Base-by-base conservation (phyloP, 2,888 invertebrate genomes). In the Lasiommata megera region DNA sequence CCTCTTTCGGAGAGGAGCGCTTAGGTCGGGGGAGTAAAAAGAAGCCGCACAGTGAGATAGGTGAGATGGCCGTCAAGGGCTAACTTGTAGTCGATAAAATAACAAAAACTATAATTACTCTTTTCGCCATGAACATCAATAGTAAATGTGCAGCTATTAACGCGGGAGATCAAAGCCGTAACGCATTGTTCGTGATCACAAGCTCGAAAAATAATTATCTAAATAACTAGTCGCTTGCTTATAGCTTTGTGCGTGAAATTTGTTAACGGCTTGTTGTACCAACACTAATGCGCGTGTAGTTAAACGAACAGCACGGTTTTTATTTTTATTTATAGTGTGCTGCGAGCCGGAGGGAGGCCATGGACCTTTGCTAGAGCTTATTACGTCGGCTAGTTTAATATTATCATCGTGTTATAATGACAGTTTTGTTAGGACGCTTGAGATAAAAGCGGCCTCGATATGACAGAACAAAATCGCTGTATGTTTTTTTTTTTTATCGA, bases 171-270 rank as follows among this genome's bases (percentile, higher is more conserved):
- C 75, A 75, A 76, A 67, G 69, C 70, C 71, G 74, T 67, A 73
- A 76, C 74, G 71, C 73, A 77, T 77, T 80, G 80, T 79, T 72
- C 74, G 74, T 76, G 77, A 78, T 77, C 77, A 76, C 72, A 69
- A 69, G 69, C 75, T 73, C 69, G 73, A 77, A 80, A 46, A 79
- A 78, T 79, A 77, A 80, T 80, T 79, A 80, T 76, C 71, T 77
- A 73, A 60, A 60, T 53, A 46, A 31, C 46, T 46, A 58, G 56
- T 12, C 34, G 56, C 46, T 51, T 46, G 54, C 43, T 18, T 54
- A n/a, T n/a, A 52, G 36, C 36, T 52, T 52, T 41, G 41, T 52
- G 41, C 41, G 41, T 52, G 41, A 40, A 52, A 52, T 52, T 40
- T 17, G 40, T 52, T 52, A 41, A 52, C 52, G 52, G 52, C 28